These are phyloP conservation scores for Spizaetus ornatus DNA, from an alignment of 2,113 vertebrate genomes.

Conservation along the genomic window DNA sequence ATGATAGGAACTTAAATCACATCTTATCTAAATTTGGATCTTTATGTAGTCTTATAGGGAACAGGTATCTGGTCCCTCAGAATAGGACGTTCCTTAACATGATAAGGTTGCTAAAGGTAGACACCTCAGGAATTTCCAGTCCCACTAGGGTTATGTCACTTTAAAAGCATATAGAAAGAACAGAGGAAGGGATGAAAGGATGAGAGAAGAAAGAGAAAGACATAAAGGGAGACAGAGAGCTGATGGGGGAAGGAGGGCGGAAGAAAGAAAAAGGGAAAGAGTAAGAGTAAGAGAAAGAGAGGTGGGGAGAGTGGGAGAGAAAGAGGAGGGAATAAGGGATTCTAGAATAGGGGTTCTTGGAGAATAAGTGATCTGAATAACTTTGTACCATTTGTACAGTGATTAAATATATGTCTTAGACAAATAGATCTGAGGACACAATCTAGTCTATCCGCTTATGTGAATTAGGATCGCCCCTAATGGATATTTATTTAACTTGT, in stretches of 20 bases:
- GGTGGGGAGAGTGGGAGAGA: neutral
- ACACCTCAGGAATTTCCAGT: neutral
- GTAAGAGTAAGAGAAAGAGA: neutral
- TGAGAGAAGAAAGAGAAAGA: neutral
- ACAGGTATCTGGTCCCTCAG: neutral
- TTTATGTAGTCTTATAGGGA: neutral
- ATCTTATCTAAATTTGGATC: neutral
- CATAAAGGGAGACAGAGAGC: neutral
- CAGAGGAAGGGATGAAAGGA: neutral
- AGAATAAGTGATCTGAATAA: neutral
- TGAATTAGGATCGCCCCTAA: neutral
- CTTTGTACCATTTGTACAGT: neutral
- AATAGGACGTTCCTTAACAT: neutral
- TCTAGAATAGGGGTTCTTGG: neutral
- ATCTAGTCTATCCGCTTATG: neutral
- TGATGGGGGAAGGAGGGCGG: neutral
- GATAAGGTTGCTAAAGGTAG: neutral
- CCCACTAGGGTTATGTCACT: neutral
- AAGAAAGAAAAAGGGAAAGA: neutral
- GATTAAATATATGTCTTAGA: neutral
- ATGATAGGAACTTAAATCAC: neutral
- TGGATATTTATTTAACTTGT: neutral
- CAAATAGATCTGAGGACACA: neutral
- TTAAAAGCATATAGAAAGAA: neutral
- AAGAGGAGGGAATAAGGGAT: neutral